Conservation (phyloP, 2,113 vertebrate genomes). For the Grallaria varia region DNA sequence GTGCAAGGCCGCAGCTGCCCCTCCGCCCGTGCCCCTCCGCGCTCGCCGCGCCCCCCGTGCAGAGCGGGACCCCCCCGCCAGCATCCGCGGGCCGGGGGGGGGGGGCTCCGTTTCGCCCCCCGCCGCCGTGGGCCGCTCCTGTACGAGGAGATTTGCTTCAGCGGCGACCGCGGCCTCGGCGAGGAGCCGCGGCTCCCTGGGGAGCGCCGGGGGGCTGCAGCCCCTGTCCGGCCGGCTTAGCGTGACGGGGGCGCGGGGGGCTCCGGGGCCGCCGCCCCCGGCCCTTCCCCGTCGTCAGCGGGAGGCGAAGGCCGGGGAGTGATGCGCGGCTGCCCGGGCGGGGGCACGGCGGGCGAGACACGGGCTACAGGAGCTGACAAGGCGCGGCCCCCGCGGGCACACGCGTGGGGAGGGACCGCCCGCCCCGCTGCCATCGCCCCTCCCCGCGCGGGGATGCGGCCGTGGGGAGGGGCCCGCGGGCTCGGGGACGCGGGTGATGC, state of each 20-base stretch:
- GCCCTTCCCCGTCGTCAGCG: conserved; percentile 44
- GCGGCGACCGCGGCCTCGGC: neutral
- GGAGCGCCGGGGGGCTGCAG: conserved; percentile 21
- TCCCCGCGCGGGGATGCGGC: fast-evolving
- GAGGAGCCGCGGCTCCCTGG: conserved; percentile 2
- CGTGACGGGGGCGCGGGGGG: conserved; percentile 18
- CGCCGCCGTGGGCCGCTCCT: neutral
- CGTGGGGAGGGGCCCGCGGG: neutral
- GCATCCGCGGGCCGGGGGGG: neutral
- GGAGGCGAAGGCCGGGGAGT: conserved; percentile 27
- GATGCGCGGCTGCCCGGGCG: conserved; percentile 8
- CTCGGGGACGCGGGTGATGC: neutral
- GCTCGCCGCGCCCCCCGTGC: fast-evolving
- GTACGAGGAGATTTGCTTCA: conserved; percentile 45
- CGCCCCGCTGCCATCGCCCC: neutral
- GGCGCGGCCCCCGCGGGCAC: neutral
- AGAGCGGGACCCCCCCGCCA: fast-evolving
- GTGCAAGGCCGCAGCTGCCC: neutral
- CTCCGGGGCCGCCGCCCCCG: conserved; percentile 8
- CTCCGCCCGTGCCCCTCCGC: too few relatives aligned
- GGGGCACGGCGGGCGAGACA: neutral
- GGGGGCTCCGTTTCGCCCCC: neutral
- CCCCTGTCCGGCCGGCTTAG: conserved; percentile 42
- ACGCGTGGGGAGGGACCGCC: neutral
- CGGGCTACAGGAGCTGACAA: conserved; percentile 44